These are phyloP conservation scores for Leucozona laternaria DNA, from an alignment of 2,888 invertebrate genomes.

Conservation along the genomic window DNA sequence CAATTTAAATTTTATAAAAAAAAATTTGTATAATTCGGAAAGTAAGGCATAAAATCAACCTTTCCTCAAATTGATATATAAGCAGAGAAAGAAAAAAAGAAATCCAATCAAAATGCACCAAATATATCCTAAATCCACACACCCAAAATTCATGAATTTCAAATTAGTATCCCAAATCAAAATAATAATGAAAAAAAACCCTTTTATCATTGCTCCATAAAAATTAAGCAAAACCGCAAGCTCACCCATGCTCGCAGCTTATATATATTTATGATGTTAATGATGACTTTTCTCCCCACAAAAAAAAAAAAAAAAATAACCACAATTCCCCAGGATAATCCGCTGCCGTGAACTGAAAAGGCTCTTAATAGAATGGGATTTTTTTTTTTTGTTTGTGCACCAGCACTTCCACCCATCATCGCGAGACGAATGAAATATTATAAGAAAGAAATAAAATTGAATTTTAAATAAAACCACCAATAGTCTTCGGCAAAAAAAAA, in stretches of 20 bases:
- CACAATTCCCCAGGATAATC: constrained; percentile 60
- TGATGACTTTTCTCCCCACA: constrained; percentile 2
- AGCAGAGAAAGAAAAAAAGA: not conserved
- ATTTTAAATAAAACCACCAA: constrained; percentile 74
- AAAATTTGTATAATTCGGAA: too few relatives aligned
- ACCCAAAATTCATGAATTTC: constrained; percentile 66
- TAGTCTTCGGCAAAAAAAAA: constrained; percentile 31
- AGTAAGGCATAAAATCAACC: too few relatives aligned
- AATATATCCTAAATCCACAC: constrained; percentile 49
- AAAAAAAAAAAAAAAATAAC: constrained; percentile 3
- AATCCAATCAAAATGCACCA: constrained; percentile 45
- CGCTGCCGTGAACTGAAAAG: constrained; percentile 51
- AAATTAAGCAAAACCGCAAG: constrained; percentile 60
- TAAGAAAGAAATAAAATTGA: constrained; percentile 67
- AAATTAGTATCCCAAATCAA: constrained; percentile 59
- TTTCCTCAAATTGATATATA: not conserved
- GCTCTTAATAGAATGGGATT: constrained; percentile 18
- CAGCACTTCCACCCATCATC: not conserved
- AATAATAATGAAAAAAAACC: constrained; percentile 34
- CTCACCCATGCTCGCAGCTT: not conserved
- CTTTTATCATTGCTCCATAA: constrained; percentile 62
- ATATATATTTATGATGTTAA: constrained; percentile 33
- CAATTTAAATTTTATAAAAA: too few relatives aligned
- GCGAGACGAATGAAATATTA: constrained; percentile 13
- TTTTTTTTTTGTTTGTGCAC: constrained; percentile 48